Conservation (phyloP, 2,797 vertebrate genomes). For the Apogon hyalosoma region DNA sequence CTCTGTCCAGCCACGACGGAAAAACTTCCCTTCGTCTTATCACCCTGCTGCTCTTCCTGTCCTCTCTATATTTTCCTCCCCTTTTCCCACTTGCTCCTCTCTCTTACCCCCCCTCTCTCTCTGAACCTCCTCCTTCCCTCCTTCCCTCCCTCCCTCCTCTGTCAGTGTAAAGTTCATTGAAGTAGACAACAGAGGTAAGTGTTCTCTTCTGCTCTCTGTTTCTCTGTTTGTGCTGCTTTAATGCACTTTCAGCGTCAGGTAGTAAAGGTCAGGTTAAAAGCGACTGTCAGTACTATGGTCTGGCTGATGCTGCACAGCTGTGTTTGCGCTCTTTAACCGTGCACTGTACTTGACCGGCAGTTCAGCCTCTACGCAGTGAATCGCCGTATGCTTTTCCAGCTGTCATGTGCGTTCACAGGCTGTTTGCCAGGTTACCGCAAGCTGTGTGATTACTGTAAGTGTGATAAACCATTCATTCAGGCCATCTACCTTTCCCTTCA, state of each 20-base stretch:
- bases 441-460: too few species aligned
- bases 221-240: conserved; percentile 19
- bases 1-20: conserved; percentile 22
- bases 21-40: conserved; percentile 58
- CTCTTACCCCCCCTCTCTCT: neutral
- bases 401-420: neutral
- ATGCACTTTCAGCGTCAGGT: neutral
- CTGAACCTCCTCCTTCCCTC: neutral
- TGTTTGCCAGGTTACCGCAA: conserved; percentile 22
- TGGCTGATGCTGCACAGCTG: conserved; percentile 10
- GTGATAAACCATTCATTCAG: neutral
- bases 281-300: conserved; percentile 3
- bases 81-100: neutral
- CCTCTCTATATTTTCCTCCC: conserved; percentile 13
- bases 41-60: conserved; percentile 26
- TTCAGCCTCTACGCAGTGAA: too few species aligned
- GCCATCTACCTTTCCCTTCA: conserved; percentile 10
- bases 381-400: conserved; percentile 31
- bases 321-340: conserved; percentile 10
- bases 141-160: conserved; percentile 20
- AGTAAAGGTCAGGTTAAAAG: conserved; percentile 33
- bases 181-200: conserved; percentile 75
- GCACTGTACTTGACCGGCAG: neutral
- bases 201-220: conserved; percentile 32
- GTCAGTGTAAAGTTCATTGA: conserved; percentile 63